Percentiles rank a stretch among this genome's conserved stretches.
phyloP scores from a whole-genome alignment of 2,113 vertebrate species.

The Megaceryle maxima region DNA sequence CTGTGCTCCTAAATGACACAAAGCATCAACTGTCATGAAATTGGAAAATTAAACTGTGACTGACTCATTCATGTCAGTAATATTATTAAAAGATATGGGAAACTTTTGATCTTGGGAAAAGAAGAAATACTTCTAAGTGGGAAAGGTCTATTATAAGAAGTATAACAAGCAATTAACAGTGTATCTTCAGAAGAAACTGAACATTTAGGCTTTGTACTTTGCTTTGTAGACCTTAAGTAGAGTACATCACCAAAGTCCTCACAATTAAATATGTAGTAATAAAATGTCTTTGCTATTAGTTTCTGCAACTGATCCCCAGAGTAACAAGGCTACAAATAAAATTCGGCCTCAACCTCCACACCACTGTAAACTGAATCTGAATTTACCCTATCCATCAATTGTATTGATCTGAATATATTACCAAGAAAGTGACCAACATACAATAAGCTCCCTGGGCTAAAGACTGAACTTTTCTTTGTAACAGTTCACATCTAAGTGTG shows the following conservation, averaged over 20 bases:
- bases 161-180: background rate
- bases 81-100: background rate
- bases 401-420: background rate
- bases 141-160: background rate
- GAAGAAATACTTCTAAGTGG: background rate
- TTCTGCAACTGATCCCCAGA: background rate
- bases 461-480: background rate
- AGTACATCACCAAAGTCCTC: background rate
- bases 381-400: background rate
- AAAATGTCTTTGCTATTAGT: background rate
- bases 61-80: background rate
- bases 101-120: background rate
- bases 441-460: background rate
- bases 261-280: background rate
- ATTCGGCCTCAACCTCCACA: background rate
- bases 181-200: background rate
- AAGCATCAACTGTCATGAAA: background rate
- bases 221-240: background rate
- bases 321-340: background rate
- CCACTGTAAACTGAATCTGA: background rate
- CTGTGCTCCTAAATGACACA: background rate
- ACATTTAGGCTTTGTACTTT: background rate
- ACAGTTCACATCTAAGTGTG: background rate
- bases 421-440: background rate
- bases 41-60: background rate